These are phyloP conservation scores for Spatula clypeata DNA, from an alignment of 2,797 vertebrate genomes.

Conservation along the genomic window DNA sequence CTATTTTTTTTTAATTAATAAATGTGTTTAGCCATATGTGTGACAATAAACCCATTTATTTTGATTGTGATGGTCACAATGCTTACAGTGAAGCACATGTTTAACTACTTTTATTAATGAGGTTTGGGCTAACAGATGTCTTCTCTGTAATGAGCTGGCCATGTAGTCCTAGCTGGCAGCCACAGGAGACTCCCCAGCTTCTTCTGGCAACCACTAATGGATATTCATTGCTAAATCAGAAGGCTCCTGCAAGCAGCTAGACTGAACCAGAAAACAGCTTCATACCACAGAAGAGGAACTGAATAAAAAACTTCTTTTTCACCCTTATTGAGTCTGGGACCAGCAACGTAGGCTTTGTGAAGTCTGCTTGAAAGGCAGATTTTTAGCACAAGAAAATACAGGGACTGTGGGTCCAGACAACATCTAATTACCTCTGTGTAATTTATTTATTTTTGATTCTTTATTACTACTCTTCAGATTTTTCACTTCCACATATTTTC, in stretches of 20 bases:
- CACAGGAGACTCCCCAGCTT: background rate
- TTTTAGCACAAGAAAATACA: background rate
- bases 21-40: slow-evolving; percentile 48
- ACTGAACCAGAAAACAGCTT: background rate
- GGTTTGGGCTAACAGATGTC: slow-evolving; percentile 55
- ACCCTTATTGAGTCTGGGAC: background rate
- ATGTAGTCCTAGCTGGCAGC: slow-evolving; percentile 18
- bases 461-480: background rate
- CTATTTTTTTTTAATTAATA: slow-evolving; percentile 43
- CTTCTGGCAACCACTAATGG: background rate
- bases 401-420: fast-evolving
- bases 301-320: background rate
- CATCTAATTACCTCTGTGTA: background rate
- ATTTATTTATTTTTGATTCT: background rate
- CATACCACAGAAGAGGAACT: background rate
- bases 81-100: slow-evolving; percentile 56
- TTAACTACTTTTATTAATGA: slow-evolving; percentile 46
- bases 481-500: background rate
- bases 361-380: background rate
- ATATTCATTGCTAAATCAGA: background rate
- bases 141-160: slow-evolving; percentile 13
- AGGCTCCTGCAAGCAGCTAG: background rate
- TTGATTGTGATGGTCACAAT: slow-evolving; percentile 43
- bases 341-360: background rate
- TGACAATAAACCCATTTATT: slow-evolving; percentile 62